Base-by-base conservation (phyloP, 2,113 vertebrate species). In the Hymenochirus boettgeri region DNA sequence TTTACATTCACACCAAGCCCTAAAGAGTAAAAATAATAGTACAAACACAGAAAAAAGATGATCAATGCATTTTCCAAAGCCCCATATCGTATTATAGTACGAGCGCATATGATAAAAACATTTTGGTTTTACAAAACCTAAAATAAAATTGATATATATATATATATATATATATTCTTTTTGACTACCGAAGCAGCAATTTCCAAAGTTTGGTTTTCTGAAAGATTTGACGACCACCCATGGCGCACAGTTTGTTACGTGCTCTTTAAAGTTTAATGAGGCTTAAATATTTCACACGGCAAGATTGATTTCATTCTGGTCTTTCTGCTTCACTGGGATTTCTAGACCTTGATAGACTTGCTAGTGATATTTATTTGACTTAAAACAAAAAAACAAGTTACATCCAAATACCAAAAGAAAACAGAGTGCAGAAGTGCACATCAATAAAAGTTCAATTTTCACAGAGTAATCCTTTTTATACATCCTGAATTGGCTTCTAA, bases 211-310 rank as follows among this genome's bases (percentile, higher is more conserved):
- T 37, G 8, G 27, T 22, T 35, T 35, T 35, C 18, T 57, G 52
- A 21, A 57, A 57, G 27, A 57, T 57, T 57, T 33, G 18, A 35
- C 25, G 54, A 57, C 29, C 54, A 35, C 54, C 54, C 31, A 18
- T n/a, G 10, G 31, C 11, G 18, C 54, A 35, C 29, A 21, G 54
- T 33, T 57, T 57, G 54, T 57, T 24, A 57, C 31, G 19, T 33
- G 54, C 27, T 33, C 54, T 19, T 57, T 35, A 57, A 57, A 33
- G 19, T 57, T 57, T 57, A 33, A 57, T 57, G 54, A 57, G 54
- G 54, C 31, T 57, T 57, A 57, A 35, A 57, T 57, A 35, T 57
- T 57, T 57, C 54, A 57, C 26, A 35, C 18, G 37, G 54, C 31
- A 35, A 57, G 54, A 35, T 35, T 57, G 54, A 57, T 57, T 35